A percentile compares a stretch with the other conserved stretches of the same genome.
phyloP scores from a whole-genome alignment of 2,888 invertebrate species.

The Brachylomia viminalis region DNA sequence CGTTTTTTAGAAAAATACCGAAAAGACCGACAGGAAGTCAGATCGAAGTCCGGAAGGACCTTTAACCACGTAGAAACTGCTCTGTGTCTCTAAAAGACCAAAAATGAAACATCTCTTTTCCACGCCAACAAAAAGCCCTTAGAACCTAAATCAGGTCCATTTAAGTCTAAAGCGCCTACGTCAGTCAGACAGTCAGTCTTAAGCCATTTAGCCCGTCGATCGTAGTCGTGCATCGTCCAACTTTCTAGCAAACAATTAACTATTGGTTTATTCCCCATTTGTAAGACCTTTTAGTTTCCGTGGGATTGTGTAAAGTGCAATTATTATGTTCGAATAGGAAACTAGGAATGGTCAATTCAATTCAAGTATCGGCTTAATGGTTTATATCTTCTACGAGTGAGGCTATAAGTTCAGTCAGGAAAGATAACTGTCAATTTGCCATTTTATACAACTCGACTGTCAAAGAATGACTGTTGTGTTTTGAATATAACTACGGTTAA shows the following conservation, averaged over 20 bases:
- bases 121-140: neutral
- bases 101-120: neutral
- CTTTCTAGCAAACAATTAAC: constrained; percentile 66
- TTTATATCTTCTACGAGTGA: neutral
- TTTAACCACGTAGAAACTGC: neutral
- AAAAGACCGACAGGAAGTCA: too few species aligned
- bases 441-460: too few species aligned
- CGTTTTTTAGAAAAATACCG: too few species aligned
- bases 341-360: constrained; percentile 28
- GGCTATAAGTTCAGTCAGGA: neutral
- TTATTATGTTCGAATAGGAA: constrained; percentile 33
- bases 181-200: constrained; percentile 70
- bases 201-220: constrained; percentile 64
- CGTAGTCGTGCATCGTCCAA: constrained; percentile 60
- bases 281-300: constrained; percentile 46
- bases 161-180: constrained; percentile 40
- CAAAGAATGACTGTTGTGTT: neutral
- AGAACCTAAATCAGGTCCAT: constrained; percentile 13
- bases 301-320: constrained; percentile 54
- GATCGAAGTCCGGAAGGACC: too few species aligned
- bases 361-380: neutral
- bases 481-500: neutral
- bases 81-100: neutral
- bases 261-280: constrained; percentile 50
- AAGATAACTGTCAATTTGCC: too few species aligned